Conservation (phyloP, 2,113 vertebrate species). For the Oreochromis spilurus region DNA sequence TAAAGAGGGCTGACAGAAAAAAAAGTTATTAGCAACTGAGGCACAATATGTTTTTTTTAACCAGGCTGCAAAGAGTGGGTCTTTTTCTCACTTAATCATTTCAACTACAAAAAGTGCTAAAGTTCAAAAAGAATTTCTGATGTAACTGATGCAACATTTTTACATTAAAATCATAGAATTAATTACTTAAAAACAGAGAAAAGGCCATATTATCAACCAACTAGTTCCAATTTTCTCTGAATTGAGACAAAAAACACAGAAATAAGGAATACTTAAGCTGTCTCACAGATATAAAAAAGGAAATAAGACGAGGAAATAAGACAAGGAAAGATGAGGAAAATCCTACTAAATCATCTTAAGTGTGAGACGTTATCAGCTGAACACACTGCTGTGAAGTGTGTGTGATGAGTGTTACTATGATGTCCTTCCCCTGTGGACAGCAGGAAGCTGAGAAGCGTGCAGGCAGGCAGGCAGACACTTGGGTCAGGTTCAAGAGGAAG, state of each 20-base stretch:
- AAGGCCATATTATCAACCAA: not conserved
- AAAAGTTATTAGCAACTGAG: not conserved
- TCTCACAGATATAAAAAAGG: not conserved
- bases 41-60: not conserved
- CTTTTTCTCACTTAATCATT: not conserved
- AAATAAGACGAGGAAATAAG: not conserved
- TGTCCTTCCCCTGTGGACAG: slow-evolving; percentile 8
- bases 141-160: not conserved
- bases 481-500: slow-evolving; percentile 56
- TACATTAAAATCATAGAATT: not conserved
- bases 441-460: slow-evolving; percentile 56
- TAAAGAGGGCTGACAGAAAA: slow-evolving; percentile 2
- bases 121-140: not conserved
- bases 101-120: not conserved
- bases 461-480: slow-evolving; percentile 24
- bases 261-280: not conserved
- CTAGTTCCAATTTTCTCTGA: not conserved
- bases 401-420: not conserved
- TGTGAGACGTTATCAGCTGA: slow-evolving; percentile 40
- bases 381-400: not conserved
- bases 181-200: not conserved
- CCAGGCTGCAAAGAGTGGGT: not conserved
- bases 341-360: slow-evolving; percentile 25
- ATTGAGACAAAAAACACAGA: not conserved
- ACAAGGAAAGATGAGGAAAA: not conserved